These are phyloP conservation scores for Eulemur rufifrons DNA, from an alignment of 2,113 vertebrate genomes.

Conservation along the genomic window DNA sequence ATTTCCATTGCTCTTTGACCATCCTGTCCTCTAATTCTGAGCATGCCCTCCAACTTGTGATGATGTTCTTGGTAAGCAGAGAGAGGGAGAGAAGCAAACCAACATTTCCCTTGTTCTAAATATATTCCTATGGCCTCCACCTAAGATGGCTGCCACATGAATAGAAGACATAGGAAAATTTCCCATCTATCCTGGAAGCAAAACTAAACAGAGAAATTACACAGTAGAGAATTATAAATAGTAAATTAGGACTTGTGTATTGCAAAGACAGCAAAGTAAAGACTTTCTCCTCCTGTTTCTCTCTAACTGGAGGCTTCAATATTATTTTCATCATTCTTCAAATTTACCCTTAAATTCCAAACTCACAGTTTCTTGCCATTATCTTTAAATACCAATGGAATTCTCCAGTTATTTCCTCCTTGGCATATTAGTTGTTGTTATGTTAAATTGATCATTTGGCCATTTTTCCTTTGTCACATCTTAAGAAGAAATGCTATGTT, in stretches of 20 bases:
- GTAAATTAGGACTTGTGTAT: neutral
- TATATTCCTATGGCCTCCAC: neutral
- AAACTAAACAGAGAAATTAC: neutral
- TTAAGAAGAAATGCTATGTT: conserved; percentile 26
- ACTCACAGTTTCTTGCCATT: conserved; percentile 24
- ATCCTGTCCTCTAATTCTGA: neutral
- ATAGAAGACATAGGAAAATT: neutral
- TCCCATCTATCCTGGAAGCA: neutral
- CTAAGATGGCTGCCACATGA: neutral
- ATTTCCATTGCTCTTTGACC: neutral
- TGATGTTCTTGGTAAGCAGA: neutral
- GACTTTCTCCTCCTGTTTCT: neutral
- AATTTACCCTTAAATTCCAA: neutral
- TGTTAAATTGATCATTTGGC: conserved; percentile 53
- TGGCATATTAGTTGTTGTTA: conserved; percentile 14
- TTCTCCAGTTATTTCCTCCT: conserved; percentile 16
- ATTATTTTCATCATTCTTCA: conserved; percentile 27
- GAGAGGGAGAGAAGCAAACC: neutral
- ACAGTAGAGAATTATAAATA: neutral
- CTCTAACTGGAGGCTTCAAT: neutral
- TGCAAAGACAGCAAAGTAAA: neutral
- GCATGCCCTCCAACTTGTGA: neutral
- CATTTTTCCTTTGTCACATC: neutral
- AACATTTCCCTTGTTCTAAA: neutral
- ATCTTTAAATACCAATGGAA: conserved; percentile 47